phyloP scores from a whole-genome alignment of 2,888 invertebrate species.

The Pollenia amentaria region DNA sequence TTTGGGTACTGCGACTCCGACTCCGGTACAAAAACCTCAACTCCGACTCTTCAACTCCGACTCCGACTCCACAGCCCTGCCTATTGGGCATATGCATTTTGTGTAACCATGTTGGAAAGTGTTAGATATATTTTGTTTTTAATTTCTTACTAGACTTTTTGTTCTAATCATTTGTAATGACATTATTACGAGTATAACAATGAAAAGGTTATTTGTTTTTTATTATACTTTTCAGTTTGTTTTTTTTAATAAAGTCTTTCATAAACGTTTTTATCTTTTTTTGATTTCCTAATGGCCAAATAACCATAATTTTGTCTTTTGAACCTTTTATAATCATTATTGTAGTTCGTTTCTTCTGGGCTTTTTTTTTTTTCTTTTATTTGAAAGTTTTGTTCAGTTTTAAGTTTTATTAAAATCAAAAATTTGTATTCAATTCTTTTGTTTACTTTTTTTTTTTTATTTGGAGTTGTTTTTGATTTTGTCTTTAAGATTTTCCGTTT shows the following conservation, averaged over 20 bases:
- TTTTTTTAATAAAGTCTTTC: background rate
- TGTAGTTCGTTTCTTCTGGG: background rate
- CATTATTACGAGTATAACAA: background rate
- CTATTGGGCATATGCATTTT: too few species aligned
- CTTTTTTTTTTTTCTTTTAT: slow-evolving; percentile 10
- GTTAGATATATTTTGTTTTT: too few species aligned
- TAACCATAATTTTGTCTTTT: background rate
- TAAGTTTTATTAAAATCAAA: background rate
- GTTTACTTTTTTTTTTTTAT: background rate
- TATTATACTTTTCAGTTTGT: background rate
- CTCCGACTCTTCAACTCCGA: too few species aligned
- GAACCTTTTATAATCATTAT: too few species aligned
- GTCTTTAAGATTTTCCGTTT: background rate
- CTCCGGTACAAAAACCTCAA: too few species aligned
- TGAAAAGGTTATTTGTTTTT: background rate
- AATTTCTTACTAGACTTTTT: too few species aligned
- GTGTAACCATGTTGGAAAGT: too few species aligned
- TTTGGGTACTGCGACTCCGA: too few species aligned
- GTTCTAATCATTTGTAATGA: too few species aligned
- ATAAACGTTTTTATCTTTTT: slow-evolving; percentile 2
- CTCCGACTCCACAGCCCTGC: too few species aligned
- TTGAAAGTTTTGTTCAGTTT: background rate
- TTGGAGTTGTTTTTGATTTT: background rate
- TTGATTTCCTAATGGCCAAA: background rate
- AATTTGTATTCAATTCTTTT: background rate